Evolutionary conservation across 2,797 vertebrate species (phyloP), one percentile per base, ranked within the genome.

Genomic region (Onychomys arenicola): DNA sequence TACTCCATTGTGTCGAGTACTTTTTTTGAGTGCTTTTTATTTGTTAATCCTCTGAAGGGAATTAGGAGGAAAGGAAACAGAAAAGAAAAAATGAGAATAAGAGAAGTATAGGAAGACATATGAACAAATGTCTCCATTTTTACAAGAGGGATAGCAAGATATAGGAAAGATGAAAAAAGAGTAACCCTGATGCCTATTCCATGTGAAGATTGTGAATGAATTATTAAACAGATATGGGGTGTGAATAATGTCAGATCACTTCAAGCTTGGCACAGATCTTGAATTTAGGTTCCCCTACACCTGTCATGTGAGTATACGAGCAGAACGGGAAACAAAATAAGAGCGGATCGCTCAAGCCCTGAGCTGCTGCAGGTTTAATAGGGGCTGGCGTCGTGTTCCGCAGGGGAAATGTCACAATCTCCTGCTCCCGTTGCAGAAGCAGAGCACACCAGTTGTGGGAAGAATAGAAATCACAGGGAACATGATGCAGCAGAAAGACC

Each of bases 301-400:
- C 52, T 90, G 21, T 80, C 52, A 5, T n/a, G 40, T 2, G 3
- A 76, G 11, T 49, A 32, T 0, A 90, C 57, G 52, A 55, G 11
- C 32, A 43, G 78, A 93, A 95, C n/a, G 37, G 90, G 77, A 86
- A 61, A 87, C n/a, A 37, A 88, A 80, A 82, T 43, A 43, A 43
- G 80, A 96, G 52, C 23, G 69, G 55, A 81, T 52, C 34, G 14
- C 12, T 67, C 73, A 88, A 65, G 6, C 52, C 40, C 59, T 52
- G 29, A 86, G 40, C 55, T 81, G 43, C 81, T 40, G 23, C 21
- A 43, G 16, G 57, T 76, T 86, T 82, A 73, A 10, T 63, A 14
- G 13, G 85, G 80, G 59, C 49, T 43, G 82, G 17, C 27, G 8
- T 52, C 69, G 6, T n/a, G 25, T 43, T 69, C 19, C 19, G 55